Evolutionary conservation across 2,888 invertebrate genomes (phyloP), one percentile per base, ranked within the genome.

Genomic region (Sericinus montela): DNA sequence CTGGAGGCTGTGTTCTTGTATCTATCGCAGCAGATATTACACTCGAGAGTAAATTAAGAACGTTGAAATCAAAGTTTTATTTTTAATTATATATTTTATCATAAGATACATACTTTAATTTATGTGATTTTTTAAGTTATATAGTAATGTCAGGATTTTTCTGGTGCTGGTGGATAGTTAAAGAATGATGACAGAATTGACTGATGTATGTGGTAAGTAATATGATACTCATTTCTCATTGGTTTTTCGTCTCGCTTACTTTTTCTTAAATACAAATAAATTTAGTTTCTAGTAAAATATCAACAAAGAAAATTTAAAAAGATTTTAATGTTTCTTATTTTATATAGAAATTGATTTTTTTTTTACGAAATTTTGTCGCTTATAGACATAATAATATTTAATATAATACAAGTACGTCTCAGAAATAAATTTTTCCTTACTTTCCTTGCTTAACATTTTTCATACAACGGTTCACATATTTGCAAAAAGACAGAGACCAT

Each of bases 141-240:
- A 32, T 3, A 30, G 6, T 30, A 4, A n/a, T n/a, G 30, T 32
- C 32, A 32, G 11, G 32, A 32, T 69, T 69, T 58, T 45, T 58
- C 68, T 55, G 60, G 72, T 77, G 69, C 49, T 62, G 57, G 60
- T 67, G 60, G 48, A 54, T 57, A 55, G 63, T 64, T 69, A 65
- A 73, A 69, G 60, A 72, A 72, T 68, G 68, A 75, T 69, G 71
- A 68, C 64, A 62, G 60, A 67, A 65, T 72, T 75, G 69, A 69
- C 68, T 62, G 62, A 67, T 65, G 59, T 66, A 59, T 54, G 59
- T 62, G 79, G 80, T 81, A 75, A 81, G 81, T 80, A 62, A 54
- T 58, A 59, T 54, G 51, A 53, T 58, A 56, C 56, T 53, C 55
- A 56, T 54, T 39, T 44, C 48, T 53, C 48, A 51, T 47, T 49